These are phyloP conservation scores for Asteroscopus sphinx DNA, from an alignment of 2,888 invertebrate genomes.

Conservation along the genomic window DNA sequence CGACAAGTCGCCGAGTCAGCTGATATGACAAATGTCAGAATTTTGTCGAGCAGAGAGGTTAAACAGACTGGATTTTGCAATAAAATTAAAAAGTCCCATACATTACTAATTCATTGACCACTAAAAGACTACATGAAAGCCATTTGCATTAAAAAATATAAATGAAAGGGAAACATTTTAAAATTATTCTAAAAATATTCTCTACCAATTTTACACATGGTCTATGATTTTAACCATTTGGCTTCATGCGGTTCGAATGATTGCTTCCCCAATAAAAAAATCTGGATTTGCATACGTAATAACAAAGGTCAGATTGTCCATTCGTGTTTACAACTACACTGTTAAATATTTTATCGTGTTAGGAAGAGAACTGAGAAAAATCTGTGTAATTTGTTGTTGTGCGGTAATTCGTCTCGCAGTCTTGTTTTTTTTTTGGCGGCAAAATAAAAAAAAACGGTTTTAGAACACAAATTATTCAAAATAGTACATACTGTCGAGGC, in stretches of 20 bases:
- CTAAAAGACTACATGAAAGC: background rate
- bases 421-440: too few relatives aligned
- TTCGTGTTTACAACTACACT: conserved; percentile 20
- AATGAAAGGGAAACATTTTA: background rate
- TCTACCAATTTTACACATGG: conserved; percentile 17
- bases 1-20: too few relatives aligned
- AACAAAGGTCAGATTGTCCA: conserved; percentile 25
- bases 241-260: conserved; percentile 23
- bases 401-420: too few relatives aligned
- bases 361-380: background rate
- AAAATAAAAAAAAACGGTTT: too few relatives aligned
- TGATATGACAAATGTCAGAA: too few relatives aligned
- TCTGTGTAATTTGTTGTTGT: too few relatives aligned
- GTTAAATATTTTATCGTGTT: conserved; percentile 20
- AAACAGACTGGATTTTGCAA: too few relatives aligned
- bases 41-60: too few relatives aligned
- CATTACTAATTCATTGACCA: background rate
- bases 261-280: conserved; percentile 50
- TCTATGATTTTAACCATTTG: conserved; percentile 43
- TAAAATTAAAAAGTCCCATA: too few relatives aligned
- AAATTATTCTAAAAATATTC: conserved; percentile 28
- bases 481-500: too few relatives aligned
- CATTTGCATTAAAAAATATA: background rate
- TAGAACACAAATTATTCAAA: too few relatives aligned
- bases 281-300: conserved; percentile 53